These are phyloP conservation scores for Pissodes strobi DNA, from an alignment of 1,140 invertebrate genomes.

Conservation along the genomic window DNA sequence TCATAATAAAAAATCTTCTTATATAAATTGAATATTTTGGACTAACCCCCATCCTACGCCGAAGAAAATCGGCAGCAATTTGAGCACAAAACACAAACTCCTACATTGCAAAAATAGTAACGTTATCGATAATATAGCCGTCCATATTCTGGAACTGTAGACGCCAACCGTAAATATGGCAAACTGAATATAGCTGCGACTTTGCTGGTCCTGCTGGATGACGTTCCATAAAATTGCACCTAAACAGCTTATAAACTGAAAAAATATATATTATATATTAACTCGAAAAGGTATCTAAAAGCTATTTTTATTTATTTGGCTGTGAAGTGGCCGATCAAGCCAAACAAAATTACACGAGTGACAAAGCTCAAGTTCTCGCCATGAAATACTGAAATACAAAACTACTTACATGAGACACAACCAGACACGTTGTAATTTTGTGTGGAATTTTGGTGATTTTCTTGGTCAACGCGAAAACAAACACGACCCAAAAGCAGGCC, in stretches of 20 bases:
- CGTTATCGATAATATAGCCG: constrained; percentile 76
- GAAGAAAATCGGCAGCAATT: constrained; percentile 71
- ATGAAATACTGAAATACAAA: too few relatives aligned
- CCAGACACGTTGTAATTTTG: constrained; percentile 75
- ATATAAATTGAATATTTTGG: neutral
- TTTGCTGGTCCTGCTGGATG: constrained; percentile 57
- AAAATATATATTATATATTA: constrained; percentile 9
- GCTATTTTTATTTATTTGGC: too few relatives aligned
- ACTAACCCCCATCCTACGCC: constrained; percentile 78
- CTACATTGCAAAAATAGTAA: constrained; percentile 81
- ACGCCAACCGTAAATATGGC: constrained; percentile 73
- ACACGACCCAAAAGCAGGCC: constrained; percentile 77
- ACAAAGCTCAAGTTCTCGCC: too few relatives aligned
- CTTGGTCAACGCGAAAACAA: constrained; percentile 76
- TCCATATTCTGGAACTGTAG: constrained; percentile 81
- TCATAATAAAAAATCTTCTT: neutral
- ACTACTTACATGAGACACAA: constrained; percentile 74
- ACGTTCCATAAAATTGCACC: constrained; percentile 72
- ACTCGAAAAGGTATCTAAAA: too few relatives aligned
- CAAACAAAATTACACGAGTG: too few relatives aligned
- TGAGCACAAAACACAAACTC: constrained; percentile 78
- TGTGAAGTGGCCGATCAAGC: too few relatives aligned
- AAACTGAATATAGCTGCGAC: constrained; percentile 72
- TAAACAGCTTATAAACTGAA: constrained; percentile 63
- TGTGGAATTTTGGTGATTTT: constrained; percentile 82